These are phyloP conservation scores for Alviniconcha marisindica DNA, from an alignment of 1,140 invertebrate genomes.

Conservation along the genomic window DNA sequence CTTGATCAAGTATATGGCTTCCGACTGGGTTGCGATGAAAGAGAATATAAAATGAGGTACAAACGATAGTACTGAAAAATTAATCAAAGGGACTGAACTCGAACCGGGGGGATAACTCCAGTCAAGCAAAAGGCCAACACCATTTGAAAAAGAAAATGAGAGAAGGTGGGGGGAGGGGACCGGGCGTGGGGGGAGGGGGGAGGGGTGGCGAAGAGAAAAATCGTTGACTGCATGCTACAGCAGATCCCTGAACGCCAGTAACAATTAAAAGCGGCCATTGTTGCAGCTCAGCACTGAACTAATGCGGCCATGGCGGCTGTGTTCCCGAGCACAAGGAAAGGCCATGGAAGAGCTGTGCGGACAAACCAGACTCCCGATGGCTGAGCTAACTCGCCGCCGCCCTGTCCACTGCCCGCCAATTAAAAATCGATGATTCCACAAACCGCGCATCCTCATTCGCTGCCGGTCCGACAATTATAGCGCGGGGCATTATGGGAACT, in stretches of 20 bases:
- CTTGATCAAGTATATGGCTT: too few species aligned
- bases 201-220: too few species aligned
- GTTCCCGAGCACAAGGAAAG: background rate
- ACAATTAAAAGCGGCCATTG: too few species aligned
- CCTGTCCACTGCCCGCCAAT: background rate
- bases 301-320: background rate
- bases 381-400: background rate
- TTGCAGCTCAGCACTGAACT: background rate
- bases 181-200: too few species aligned
- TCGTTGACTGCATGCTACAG: too few species aligned
- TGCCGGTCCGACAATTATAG: background rate
- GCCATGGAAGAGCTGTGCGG: background rate
- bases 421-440: constrained; percentile 6
- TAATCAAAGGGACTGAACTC: background rate
- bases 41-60: background rate
- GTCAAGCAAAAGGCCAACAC: background rate
- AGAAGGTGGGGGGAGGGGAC: too few species aligned
- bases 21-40: background rate
- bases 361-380: background rate
- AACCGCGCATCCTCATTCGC: constrained; percentile 11
- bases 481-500: background rate
- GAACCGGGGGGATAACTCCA: too few species aligned
- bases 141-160: background rate
- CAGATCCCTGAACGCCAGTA: too few species aligned
- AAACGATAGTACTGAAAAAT: background rate